Percentiles rank a stretch among this genome's conserved stretches.
Conservation (phyloP, 2,888 invertebrate species). For the Odontothrips loti region DNA sequence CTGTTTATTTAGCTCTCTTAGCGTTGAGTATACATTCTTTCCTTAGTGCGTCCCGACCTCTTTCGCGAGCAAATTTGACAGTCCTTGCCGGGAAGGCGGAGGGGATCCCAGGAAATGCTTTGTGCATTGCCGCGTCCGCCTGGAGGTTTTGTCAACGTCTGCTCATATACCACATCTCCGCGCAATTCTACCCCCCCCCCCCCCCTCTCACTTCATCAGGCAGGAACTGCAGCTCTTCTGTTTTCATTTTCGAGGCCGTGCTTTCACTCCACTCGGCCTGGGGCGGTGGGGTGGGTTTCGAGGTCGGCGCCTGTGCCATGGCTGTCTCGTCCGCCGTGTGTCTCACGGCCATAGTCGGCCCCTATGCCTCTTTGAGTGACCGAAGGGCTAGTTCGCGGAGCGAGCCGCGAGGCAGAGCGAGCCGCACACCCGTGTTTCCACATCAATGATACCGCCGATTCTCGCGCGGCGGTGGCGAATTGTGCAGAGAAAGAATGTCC, state of each 20-base stretch:
- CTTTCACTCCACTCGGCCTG: background rate
- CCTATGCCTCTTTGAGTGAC: no score
- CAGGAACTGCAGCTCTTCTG: constrained; percentile 6
- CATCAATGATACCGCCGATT: no score
- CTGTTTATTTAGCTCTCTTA: no score
- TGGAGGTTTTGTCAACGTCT: constrained; percentile 11
- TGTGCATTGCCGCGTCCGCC: background rate
- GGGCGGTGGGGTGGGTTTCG: background rate
- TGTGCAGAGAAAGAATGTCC: no score
- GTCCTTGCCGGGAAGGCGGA: background rate
- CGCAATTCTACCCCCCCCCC: background rate
- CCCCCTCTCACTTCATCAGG: background rate
- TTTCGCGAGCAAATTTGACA: background rate
- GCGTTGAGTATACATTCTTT: no score
- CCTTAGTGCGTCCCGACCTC: background rate
- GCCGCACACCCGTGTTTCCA: no score
- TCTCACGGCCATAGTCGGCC: no score
- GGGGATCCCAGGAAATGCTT: background rate
- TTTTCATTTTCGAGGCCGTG: background rate
- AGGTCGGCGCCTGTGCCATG: background rate
- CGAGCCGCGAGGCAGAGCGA: no score
- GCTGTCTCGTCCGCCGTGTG: no score
- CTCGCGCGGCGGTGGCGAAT: no score
- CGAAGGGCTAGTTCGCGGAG: no score
- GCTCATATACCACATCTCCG: background rate